These are phyloP conservation scores for Patella caerulea DNA, from an alignment of 2,888 invertebrate genomes.

Conservation along the genomic window DNA sequence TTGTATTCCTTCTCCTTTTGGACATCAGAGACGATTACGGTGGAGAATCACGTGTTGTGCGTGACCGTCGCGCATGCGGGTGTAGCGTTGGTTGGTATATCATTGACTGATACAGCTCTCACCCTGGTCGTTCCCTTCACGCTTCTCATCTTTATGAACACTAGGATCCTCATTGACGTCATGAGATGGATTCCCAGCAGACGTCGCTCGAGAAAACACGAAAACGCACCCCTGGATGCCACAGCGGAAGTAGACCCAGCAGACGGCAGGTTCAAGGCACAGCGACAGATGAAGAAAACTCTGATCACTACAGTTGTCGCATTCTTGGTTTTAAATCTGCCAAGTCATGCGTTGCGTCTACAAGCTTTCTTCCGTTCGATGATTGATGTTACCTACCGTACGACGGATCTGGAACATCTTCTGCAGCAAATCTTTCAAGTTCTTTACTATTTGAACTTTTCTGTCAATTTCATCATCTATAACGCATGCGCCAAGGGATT, in stretches of 20 bases:
- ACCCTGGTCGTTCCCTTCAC: slow-evolving; percentile 83
- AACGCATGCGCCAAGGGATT: slow-evolving; percentile 75
- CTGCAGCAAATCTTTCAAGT: slow-evolving; percentile 76
- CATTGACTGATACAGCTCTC: slow-evolving; percentile 78
- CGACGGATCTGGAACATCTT: slow-evolving; percentile 45
- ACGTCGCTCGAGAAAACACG: slow-evolving; percentile 16
- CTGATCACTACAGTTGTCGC: slow-evolving; percentile 85
- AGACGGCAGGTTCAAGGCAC: slow-evolving; percentile 30
- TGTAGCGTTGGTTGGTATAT: slow-evolving; percentile 42
- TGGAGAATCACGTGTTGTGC: slow-evolving; percentile 11
- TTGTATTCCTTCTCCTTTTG: slow-evolving; percentile 50
- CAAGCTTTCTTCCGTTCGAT: slow-evolving; percentile 51
- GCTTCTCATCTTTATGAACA: slow-evolving; percentile 81
- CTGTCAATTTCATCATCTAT: slow-evolving; percentile 79
- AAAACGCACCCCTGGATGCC: slow-evolving; percentile 31
- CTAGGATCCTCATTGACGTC: slow-evolving; percentile 78
- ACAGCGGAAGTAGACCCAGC: neutral
- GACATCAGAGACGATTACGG: slow-evolving; percentile 41
- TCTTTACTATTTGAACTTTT: slow-evolving; percentile 86
- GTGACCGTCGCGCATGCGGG: slow-evolving; percentile 17
- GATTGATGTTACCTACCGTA: slow-evolving; percentile 37
- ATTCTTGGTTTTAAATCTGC: slow-evolving; percentile 81
- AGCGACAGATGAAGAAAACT: slow-evolving; percentile 80
- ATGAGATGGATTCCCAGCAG: slow-evolving; percentile 73
- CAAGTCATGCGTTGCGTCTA: slow-evolving; percentile 59